Evolutionary conservation across 2,113 vertebrate species (phyloP).

Genomic region (Dasyprocta punctata): DNA sequence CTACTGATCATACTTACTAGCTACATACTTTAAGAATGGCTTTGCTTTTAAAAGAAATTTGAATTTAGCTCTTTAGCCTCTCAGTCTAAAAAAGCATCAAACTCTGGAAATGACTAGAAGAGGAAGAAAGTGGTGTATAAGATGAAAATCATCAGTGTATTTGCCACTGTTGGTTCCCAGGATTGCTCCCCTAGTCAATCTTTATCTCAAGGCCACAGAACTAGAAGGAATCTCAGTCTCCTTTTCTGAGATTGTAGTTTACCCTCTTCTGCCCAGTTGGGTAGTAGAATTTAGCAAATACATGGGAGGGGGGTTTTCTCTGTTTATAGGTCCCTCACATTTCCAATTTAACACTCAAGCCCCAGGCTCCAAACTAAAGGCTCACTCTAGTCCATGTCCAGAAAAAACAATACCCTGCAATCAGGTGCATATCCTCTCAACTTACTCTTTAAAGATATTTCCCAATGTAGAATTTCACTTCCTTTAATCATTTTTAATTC

Average conservation of each 20-base stretch:
- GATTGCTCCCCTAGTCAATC: neutral
- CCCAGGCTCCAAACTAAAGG: neutral
- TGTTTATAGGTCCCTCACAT: neutral
- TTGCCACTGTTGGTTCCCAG: neutral
- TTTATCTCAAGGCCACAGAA: neutral
- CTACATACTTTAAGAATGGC: neutral
- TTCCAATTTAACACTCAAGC: neutral
- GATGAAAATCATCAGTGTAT: neutral
- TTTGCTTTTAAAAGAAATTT: neutral
- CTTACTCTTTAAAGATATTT: neutral
- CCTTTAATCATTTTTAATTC: neutral
- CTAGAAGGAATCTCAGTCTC: neutral
- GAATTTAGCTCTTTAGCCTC: neutral
- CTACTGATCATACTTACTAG: neutral
- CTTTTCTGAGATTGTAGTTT: neutral
- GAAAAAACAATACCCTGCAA: neutral
- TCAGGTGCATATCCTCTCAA: neutral
- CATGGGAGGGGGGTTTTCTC: neutral
- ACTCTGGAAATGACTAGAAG: neutral
- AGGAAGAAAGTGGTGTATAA: neutral
- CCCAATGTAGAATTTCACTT: neutral
- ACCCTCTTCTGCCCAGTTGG: neutral
- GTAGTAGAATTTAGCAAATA: neutral
- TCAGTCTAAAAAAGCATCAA: neutral
- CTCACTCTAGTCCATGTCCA: neutral